Conservation (phyloP, 2,797 vertebrate genomes). For the Columba guinea region DNA sequence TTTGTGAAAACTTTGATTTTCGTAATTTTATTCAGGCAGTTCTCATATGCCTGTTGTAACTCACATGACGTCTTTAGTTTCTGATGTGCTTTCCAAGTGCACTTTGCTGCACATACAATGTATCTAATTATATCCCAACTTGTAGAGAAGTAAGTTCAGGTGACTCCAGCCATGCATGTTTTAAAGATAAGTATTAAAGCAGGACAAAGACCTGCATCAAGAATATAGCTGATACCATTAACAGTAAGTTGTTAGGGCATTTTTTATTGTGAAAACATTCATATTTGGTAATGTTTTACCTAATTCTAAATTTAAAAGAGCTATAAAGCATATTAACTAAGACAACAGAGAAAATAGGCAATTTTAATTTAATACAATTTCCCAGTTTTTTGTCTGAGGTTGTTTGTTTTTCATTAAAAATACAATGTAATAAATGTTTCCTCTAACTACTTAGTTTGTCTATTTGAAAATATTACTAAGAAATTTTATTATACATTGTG, state of each 20-base stretch:
- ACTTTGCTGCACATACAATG: neutral
- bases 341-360: neutral
- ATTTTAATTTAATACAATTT: neutral
- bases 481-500: fast-evolving
- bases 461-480: neutral
- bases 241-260: neutral
- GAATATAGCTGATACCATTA: neutral
- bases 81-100: neutral
- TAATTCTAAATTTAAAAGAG: neutral
- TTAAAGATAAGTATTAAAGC: neutral
- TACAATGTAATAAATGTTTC: neutral
- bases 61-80: neutral
- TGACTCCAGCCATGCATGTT: neutral
- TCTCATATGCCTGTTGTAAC: neutral
- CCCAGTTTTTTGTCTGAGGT: neutral
- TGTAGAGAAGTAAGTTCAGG: neutral
- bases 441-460: neutral
- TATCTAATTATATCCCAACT: neutral
- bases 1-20: neutral
- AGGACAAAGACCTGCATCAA: neutral
- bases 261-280: neutral
- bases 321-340: neutral
- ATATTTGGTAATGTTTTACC: neutral
- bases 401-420: neutral
- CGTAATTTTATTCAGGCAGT: neutral